These are phyloP conservation scores for Polyommatus icarus DNA, from an alignment of 2,888 invertebrate genomes.

Conservation along the genomic window DNA sequence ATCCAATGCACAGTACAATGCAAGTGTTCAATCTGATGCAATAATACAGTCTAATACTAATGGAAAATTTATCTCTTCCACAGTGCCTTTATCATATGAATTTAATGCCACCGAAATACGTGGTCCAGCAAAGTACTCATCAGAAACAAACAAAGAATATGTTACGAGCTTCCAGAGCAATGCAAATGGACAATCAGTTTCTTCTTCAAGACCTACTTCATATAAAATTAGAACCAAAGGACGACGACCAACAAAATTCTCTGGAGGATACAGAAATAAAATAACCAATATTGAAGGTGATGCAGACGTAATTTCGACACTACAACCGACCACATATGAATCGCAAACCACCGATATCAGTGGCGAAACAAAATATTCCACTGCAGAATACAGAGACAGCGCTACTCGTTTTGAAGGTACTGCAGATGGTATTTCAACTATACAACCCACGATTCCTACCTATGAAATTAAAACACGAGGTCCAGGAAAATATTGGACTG, in stretches of 20 bases:
- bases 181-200: background rate
- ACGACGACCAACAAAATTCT: conserved; percentile 11
- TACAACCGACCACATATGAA: conserved; percentile 21
- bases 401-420: background rate
- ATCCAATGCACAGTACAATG: background rate
- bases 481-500: conserved; percentile 10
- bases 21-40: background rate
- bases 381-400: background rate
- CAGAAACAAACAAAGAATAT: background rate
- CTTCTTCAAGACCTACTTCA: background rate
- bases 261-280: conserved; percentile 6
- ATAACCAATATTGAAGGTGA: background rate
- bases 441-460: background rate
- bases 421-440: background rate
- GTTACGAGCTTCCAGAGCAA: background rate
- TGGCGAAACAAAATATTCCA: conserved; percentile 7
- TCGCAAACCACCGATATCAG: background rate
- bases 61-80: background rate
- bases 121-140: background rate
- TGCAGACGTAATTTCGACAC: background rate
- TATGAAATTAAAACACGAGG: conserved; percentile 1
- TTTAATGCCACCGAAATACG: conserved; percentile 16
- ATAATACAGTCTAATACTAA: background rate
- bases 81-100: conserved; percentile 13
- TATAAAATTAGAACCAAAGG: conserved; percentile 1